A percentile compares a stretch with the other conserved stretches of the same genome.
Evolutionary conservation across 2,888 invertebrate species (phyloP).

Genomic region (Acanthacorydalis orientalis): DNA sequence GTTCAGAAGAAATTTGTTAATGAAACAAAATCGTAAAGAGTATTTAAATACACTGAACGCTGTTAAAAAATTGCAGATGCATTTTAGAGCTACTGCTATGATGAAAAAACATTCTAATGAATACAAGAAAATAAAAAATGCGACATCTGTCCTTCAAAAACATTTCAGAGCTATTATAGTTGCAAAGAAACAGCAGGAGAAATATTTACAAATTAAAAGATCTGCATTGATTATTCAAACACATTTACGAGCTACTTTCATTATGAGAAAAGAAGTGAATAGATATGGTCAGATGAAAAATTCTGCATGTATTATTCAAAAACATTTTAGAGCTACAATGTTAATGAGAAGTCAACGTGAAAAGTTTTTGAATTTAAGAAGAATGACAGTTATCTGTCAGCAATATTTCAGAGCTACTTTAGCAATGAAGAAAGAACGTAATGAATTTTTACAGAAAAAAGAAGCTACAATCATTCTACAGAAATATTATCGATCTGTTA

Average conservation of each 20-base stretch:
- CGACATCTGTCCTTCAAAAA: slow-evolving; percentile 11
- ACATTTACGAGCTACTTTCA: slow-evolving; percentile 24
- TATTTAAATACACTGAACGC: slow-evolving; percentile 16
- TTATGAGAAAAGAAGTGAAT: slow-evolving; percentile 24
- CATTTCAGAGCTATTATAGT: slow-evolving; percentile 12
- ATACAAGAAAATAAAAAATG: slow-evolving; percentile 16
- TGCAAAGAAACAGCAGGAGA: slow-evolving; percentile 11
- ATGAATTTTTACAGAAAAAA: slow-evolving; percentile 12
- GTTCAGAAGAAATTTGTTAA: slow-evolving; percentile 16
- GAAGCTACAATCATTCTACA: slow-evolving; percentile 30
- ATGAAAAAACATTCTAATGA: slow-evolving; percentile 16
- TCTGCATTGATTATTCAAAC: slow-evolving; percentile 23
- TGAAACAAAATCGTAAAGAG: slow-evolving; percentile 11
- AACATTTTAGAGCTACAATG: slow-evolving; percentile 15
- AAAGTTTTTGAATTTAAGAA: slow-evolving; percentile 14
- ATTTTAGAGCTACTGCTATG: slow-evolving; percentile 14
- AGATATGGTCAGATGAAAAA: slow-evolving; percentile 14
- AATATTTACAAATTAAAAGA: slow-evolving; percentile 19
- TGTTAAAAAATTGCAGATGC: slow-evolving; percentile 17
- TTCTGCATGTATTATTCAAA: slow-evolving; percentile 17
- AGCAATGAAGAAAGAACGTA: slow-evolving; percentile 8
- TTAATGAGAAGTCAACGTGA: slow-evolving; percentile 12
- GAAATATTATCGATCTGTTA: slow-evolving; percentile 29
- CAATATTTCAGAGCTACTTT: slow-evolving; percentile 25
- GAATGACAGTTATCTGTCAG: slow-evolving; percentile 26